Evolutionary conservation across 1,140 invertebrate species (phyloP), one percentile per base, ranked within the genome.

Genomic region (Rhopalosiphum padi): DNA sequence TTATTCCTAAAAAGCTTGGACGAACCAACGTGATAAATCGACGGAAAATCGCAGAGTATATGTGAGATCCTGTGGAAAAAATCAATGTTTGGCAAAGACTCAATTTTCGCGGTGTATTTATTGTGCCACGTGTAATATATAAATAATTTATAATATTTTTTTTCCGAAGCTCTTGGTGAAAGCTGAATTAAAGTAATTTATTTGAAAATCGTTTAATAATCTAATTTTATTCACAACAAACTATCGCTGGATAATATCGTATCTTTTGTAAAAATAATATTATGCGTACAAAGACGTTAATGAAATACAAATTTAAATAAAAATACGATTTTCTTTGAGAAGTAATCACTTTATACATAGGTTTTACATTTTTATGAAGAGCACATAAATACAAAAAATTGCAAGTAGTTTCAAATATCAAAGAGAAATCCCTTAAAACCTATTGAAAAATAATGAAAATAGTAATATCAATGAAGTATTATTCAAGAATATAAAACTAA

Each of bases 121-220:
- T 46, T 15, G 30, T 53, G 87, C 6, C 87, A 37, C 87, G 48
- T 37, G 48, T 22, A 53, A 37, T 53, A n/a, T 89, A 89, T 53
- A 89, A 53, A 89, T 89, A 89, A 53, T 53, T 77, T 77, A 77
- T 77, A 77, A 89, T 88, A 30, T 53, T 89, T 37, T 51, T n/a
- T 53, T 37, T 23, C 2, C 21, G 5, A 23, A 89, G 30, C 46
- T 30, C 46, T 88, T 51, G 86, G 83, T 21, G 86, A 88, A 88
- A 88, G 86, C 46, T 15, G 30, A 88, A 88, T 48, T 51, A 88
- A 88, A 88, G 48, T 88, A 88, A 53, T 88, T 88, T 88, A 88
- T 88, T 51, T 51, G 9, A 51, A 88, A 88, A 88, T 88, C 48
- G 86, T 51, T 88, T 88, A 53, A 88, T 88, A 88, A 88, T 88